Conservation (phyloP, 2,888 invertebrate species). For the Antheraea assamensis region DNA sequence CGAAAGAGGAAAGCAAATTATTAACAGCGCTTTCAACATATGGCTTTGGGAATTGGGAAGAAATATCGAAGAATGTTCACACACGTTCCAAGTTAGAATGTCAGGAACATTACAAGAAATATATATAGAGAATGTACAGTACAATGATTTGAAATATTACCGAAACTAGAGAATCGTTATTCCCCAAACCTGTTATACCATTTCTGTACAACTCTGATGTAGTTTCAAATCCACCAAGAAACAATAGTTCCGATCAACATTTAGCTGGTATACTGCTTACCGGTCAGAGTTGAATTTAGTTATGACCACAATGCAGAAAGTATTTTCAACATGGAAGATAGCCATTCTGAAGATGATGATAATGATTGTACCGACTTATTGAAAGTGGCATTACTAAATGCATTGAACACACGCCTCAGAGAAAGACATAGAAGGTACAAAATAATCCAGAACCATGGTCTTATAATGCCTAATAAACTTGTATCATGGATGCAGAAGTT, state of each 20-base stretch:
- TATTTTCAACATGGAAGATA: constrained; percentile 78
- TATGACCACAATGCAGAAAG: constrained; percentile 92
- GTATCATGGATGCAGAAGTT: constrained; percentile 87
- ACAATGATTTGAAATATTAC: constrained; percentile 81
- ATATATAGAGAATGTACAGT: constrained; percentile 88
- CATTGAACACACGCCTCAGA: constrained; percentile 89
- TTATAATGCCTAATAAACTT: constrained; percentile 88
- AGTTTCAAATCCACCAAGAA: constrained; percentile 89
- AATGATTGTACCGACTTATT: constrained; percentile 83
- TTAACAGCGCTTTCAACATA: constrained; percentile 85
- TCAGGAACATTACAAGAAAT: constrained; percentile 89
- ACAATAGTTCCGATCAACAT: constrained; percentile 74
- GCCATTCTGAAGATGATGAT: constrained; percentile 72
- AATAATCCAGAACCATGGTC: constrained; percentile 89
- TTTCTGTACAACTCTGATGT: constrained; percentile 84
- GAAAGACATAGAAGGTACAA: constrained; percentile 88
- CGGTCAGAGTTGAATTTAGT: constrained; percentile 92
- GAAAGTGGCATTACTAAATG: constrained; percentile 86
- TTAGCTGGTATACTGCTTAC: constrained; percentile 91
- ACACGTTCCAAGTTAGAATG: constrained; percentile 87
- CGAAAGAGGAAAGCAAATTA: constrained; percentile 89
- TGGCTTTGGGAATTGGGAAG: constrained; percentile 93
- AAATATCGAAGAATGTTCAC: constrained; percentile 85
- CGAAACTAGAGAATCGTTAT: constrained; percentile 82
- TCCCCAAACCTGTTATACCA: constrained; percentile 82